A percentile compares a stretch with the other conserved stretches of the same genome.
Evolutionary conservation across 1,140 invertebrate genomes (phyloP).

Genomic region (Sycobia sp.): DNA sequence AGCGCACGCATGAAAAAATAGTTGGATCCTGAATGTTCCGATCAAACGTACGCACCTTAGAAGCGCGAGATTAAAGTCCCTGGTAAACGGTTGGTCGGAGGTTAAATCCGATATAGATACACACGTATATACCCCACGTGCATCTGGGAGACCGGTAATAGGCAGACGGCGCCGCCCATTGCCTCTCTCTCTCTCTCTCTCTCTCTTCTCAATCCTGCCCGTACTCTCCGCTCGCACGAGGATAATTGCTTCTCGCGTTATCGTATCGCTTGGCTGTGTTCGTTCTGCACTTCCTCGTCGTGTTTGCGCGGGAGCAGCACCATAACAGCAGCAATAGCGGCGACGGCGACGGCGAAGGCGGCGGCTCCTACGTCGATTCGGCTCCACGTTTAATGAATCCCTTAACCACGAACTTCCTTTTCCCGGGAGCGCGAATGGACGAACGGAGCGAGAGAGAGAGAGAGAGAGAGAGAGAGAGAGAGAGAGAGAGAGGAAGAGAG

Average conservation of each 20-base stretch:
- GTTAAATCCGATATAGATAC: too few relatives aligned
- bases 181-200: neutral
- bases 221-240: neutral
- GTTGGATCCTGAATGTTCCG: too few relatives aligned
- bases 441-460: neutral
- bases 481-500: neutral
- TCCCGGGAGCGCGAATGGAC: neutral
- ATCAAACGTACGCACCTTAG: too few relatives aligned
- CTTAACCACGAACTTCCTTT: conserved; percentile 21
- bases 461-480: neutral
- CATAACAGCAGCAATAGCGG: too few relatives aligned
- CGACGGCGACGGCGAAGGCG: too few relatives aligned
- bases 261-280: conserved; percentile 19
- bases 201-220: neutral
- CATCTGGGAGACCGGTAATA: too few relatives aligned
- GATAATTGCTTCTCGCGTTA: conserved; percentile 35
- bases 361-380: too few relatives aligned
- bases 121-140: too few relatives aligned
- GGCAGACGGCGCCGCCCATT: neutral
- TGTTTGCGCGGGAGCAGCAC: neutral
- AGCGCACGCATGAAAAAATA: too few relatives aligned
- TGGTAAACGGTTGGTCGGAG: too few relatives aligned
- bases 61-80: too few relatives aligned
- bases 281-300: conserved; percentile 31
- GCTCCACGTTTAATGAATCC: conserved; percentile 27